Evolutionary conservation across 1,140 invertebrate species (phyloP).

Genomic region (Micrasema minimum): DNA sequence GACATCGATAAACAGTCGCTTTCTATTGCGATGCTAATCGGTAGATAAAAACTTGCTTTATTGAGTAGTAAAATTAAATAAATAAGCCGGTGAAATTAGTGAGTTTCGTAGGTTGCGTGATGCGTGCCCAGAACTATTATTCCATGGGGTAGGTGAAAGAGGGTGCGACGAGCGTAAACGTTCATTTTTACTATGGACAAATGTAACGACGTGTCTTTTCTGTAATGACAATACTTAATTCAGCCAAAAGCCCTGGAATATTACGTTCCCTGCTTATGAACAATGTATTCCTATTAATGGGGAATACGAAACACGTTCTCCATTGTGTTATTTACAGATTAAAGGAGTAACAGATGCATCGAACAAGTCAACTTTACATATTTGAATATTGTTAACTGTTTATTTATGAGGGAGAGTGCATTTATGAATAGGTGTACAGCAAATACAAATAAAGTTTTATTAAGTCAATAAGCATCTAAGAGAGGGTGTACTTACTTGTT

Average conservation of each 20-base stretch:
- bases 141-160: not conserved
- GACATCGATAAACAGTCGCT: conserved; percentile 9
- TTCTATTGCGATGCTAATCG: conserved; percentile 15
- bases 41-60: conserved; percentile 21
- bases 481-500: too few relatives aligned
- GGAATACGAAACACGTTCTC: not conserved
- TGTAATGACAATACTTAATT: not conserved
- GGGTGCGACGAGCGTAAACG: conserved; percentile 7
- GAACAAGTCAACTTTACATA: not conserved
- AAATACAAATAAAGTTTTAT: too few relatives aligned
- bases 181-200: conserved; percentile 26
- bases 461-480: too few relatives aligned
- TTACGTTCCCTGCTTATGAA: conserved; percentile 2
- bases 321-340: conserved; percentile 8
- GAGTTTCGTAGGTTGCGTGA: not conserved
- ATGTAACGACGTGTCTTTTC: conserved; percentile 18
- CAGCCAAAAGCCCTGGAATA: not conserved
- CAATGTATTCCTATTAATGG: conserved; percentile 23
- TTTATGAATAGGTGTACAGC: not conserved
- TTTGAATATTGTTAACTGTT: conserved; percentile 7
- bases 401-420: not conserved
- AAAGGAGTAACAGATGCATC: conserved; percentile 8
- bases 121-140: conserved; percentile 22
- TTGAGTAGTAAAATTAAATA: conserved; percentile 26
- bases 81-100: conserved; percentile 32